Conservation (phyloP, 2,797 vertebrate species). For the Lepus townsendii region DNA sequence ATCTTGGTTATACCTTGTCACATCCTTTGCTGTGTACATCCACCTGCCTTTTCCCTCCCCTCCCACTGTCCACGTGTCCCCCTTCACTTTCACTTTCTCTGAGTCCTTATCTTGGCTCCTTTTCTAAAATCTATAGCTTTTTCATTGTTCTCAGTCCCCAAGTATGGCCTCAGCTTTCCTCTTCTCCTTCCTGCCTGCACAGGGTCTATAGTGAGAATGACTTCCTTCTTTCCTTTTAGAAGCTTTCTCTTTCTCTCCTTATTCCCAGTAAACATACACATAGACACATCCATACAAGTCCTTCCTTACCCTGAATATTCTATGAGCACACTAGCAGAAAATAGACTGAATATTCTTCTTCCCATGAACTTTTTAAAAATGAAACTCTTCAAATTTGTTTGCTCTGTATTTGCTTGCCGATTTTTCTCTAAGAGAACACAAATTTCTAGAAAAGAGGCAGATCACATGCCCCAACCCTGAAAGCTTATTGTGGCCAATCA, state of each 20-base stretch:
- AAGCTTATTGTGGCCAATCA: neutral
- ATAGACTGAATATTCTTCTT: neutral
- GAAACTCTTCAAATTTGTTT: neutral
- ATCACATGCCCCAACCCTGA: neutral
- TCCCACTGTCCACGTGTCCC: conserved; percentile 42
- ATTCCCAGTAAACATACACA: neutral
- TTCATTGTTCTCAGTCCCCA: neutral
- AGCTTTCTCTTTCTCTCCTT: neutral
- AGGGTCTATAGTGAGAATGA: neutral
- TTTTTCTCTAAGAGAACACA: neutral
- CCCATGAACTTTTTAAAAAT: conserved; percentile 55
- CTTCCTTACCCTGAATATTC: conserved; percentile 21
- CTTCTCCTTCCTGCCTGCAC: conserved; percentile 8
- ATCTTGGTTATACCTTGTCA: conserved; percentile 76
- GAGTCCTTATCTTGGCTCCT: neutral
- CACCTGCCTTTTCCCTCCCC: conserved; percentile 75
- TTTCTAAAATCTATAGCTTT: conserved; percentile 8
- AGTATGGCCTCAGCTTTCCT: neutral
- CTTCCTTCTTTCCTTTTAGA: neutral
- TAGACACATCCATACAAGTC: neutral
- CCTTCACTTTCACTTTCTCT: conserved; percentile 39
- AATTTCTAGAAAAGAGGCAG: neutral
- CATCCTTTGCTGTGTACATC: conserved; percentile 77
- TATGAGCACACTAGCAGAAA: neutral
- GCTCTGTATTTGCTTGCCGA: neutral